phyloP scores from a whole-genome alignment of 64 coral and sea anemone species.

The Montipora cactus region DNA sequence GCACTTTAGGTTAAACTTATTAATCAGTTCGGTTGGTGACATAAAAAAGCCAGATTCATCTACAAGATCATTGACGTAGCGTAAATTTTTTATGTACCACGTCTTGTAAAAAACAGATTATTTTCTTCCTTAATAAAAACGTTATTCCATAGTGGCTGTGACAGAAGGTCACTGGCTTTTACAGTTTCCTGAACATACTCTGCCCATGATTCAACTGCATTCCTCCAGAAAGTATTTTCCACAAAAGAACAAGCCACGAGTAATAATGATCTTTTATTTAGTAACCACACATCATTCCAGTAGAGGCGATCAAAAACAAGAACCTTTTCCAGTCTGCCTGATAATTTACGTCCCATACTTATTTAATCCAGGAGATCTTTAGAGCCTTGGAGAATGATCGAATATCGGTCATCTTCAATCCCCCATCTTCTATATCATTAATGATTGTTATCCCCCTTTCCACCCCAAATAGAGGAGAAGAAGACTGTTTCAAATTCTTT shows the following conservation, averaged over 20 bases:
- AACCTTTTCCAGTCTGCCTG: neutral
- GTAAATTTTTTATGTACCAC: neutral
- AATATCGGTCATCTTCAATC: constrained; percentile 26
- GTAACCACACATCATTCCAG: too few relatives aligned
- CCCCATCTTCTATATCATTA: too few relatives aligned
- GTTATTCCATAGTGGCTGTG: constrained; percentile 20
- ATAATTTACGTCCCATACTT: neutral
- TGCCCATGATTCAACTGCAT: too few relatives aligned
- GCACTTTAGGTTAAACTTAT: neutral
- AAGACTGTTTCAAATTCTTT: too few relatives aligned
- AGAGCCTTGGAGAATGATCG: neutral
- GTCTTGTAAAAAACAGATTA: neutral
- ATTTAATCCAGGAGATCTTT: constrained; percentile 28
- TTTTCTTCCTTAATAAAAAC: constrained; percentile 35
- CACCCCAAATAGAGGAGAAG: too few relatives aligned
- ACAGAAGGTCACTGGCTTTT: neutral
- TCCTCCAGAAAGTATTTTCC: too few relatives aligned
- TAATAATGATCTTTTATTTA: too few relatives aligned
- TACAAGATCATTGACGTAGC: neutral
- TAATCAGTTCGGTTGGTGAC: neutral
- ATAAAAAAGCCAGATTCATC: neutral
- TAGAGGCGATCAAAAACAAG: neutral
- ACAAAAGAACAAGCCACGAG: too few relatives aligned
- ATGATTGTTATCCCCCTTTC: too few relatives aligned
- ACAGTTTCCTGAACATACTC: neutral